Percentiles rank a stretch among this genome's conserved stretches.
Evolutionary conservation across 2,888 invertebrate genomes (phyloP).

Genomic region (Mythimna ferrago): DNA sequence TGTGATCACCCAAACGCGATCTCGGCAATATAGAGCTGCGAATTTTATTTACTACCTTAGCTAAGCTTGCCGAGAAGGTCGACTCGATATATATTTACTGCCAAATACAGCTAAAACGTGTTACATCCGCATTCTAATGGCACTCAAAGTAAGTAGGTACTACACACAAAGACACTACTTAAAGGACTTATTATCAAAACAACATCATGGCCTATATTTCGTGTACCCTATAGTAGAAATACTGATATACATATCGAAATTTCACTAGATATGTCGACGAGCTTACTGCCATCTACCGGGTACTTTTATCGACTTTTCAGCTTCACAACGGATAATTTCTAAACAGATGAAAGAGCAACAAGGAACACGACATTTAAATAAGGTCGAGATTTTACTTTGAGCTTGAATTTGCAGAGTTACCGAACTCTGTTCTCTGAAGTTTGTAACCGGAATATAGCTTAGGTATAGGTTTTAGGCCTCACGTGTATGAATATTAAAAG

Average conservation of each 20-base stretch:
- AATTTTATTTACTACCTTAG: too few relatives aligned
- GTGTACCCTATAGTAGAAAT: background rate
- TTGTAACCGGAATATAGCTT: background rate
- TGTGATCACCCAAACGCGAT: too few relatives aligned
- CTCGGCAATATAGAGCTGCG: too few relatives aligned
- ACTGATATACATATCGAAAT: background rate
- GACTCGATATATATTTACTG: too few relatives aligned
- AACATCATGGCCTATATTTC: background rate
- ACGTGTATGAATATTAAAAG: too few relatives aligned
- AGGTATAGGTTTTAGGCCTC: background rate
- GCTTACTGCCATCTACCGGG: too few relatives aligned
- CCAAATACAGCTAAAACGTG: too few relatives aligned
- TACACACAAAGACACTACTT: too few relatives aligned
- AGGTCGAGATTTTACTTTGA: background rate
- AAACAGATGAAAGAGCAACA: constrained; percentile 13
- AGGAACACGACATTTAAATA: background rate
- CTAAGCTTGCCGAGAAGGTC: too few relatives aligned
- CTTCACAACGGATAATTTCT: constrained; percentile 15
- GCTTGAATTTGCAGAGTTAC: constrained; percentile 3
- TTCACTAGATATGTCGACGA: background rate
- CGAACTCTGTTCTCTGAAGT: background rate
- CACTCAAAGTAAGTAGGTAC: too few relatives aligned
- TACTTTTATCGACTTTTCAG: constrained; percentile 5
- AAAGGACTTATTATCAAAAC: too few relatives aligned
- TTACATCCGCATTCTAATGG: background rate